Percentiles rank a stretch among this genome's conserved stretches.
These are phyloP conservation scores for Drosophila pectinifera DNA, from an alignment of 1,140 invertebrate species.

Conservation along the genomic window DNA sequence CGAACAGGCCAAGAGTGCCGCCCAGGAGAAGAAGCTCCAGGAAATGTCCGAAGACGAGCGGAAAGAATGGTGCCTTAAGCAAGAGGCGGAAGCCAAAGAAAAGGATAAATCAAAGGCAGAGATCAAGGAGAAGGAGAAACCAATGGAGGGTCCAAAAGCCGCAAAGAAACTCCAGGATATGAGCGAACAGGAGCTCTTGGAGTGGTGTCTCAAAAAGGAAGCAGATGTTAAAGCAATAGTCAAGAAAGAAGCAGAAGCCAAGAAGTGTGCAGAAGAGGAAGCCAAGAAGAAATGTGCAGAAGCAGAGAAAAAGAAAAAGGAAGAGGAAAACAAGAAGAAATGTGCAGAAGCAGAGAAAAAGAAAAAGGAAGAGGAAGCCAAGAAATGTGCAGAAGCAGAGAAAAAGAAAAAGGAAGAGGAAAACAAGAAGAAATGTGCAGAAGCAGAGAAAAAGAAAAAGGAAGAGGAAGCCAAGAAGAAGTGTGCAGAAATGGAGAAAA, in stretches of 20 bases:
- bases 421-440: not conserved
- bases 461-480: not conserved
- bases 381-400: not conserved
- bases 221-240: slow-evolving; percentile 1
- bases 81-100: not conserved
- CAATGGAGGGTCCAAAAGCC: not conserved
- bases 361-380: not conserved
- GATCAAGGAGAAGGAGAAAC: not conserved
- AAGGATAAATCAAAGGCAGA: not conserved
- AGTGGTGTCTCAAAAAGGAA: slow-evolving; percentile 21
- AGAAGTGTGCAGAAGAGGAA: slow-evolving; percentile 2
- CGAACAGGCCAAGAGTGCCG: not conserved
- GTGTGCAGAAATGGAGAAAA: not conserved
- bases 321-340: not conserved
- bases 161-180: slow-evolving; percentile 5
- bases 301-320: slow-evolving; percentile 8
- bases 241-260: slow-evolving; percentile 4
- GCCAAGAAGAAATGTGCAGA: not conserved
- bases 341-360: slow-evolving; percentile 1
- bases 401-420: slow-evolving; percentile 12
- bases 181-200: slow-evolving; percentile 1
- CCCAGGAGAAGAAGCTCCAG: slow-evolving; percentile 2
- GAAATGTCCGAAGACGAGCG: slow-evolving; percentile 23
- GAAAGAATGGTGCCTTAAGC: slow-evolving; percentile 18
- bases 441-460: not conserved